These are phyloP conservation scores for Poecilobothrus nobilitatus DNA, from an alignment of 2,888 invertebrate genomes.

Conservation along the genomic window DNA sequence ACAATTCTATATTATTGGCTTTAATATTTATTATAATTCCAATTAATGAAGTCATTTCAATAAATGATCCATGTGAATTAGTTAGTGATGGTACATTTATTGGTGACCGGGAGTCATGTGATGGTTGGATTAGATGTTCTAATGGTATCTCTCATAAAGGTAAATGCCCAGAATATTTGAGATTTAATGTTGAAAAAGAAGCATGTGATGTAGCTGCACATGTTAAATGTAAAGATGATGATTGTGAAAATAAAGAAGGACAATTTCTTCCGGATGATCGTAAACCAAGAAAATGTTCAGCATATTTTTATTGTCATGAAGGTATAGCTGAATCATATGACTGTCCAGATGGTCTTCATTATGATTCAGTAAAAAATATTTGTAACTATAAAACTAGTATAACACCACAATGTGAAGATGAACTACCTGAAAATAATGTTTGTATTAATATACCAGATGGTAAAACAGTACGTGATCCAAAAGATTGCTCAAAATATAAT, in stretches of 20 bases:
- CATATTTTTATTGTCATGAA: background rate
- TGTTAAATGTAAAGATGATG: background rate
- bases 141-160: background rate
- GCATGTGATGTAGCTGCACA: background rate
- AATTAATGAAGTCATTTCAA: too few relatives aligned
- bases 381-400: background rate
- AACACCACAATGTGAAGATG: too few relatives aligned
- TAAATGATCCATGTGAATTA: too few relatives aligned
- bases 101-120: background rate
- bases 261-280: background rate
- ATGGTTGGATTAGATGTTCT: background rate
- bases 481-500: background rate
- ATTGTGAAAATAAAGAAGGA: background rate
- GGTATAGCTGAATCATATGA: background rate
- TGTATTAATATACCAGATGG: background rate
- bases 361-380: background rate
- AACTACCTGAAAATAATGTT: background rate
- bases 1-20: too few relatives aligned
- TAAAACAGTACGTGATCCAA: background rate
- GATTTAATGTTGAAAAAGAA: background rate
- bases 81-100: too few relatives aligned
- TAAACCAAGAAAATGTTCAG: background rate
- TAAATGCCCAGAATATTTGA: background rate
- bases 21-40: too few relatives aligned
- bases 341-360: background rate